phyloP scores from a whole-genome alignment of 2,113 vertebrate genomes.

The Tupaia chinensis region DNA sequence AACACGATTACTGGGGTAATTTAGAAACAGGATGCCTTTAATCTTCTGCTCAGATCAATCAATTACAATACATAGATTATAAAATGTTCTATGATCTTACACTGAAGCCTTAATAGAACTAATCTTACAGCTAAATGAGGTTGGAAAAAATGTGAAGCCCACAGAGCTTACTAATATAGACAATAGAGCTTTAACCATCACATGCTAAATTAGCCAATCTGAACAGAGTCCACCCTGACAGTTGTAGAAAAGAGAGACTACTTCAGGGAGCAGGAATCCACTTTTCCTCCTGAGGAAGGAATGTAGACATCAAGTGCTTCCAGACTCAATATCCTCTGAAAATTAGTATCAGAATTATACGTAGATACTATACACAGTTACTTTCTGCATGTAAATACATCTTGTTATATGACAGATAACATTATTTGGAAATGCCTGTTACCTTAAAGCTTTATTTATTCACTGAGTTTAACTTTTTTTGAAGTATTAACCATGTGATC shows the following conservation, averaged over 20 bases:
- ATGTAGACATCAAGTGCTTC: conserved; percentile 79
- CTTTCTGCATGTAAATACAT: conserved; percentile 14
- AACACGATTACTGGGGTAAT: conserved; percentile 75
- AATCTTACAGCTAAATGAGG: conserved; percentile 69
- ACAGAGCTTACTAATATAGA: conserved; percentile 8
- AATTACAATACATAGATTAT: conserved; percentile 71
- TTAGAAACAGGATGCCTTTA: conserved; percentile 80
- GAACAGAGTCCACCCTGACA: conserved; percentile 41
- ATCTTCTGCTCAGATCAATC: conserved; percentile 75
- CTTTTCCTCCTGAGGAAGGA: conserved; percentile 66
- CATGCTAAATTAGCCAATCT: conserved; percentile 35
- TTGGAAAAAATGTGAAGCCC: conserved; percentile 67
- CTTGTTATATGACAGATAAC: not conserved
- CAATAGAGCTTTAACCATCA: conserved; percentile 34
- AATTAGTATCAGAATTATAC: conserved; percentile 18
- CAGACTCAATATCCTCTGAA: conserved; percentile 64
- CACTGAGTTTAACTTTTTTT: conserved; percentile 60
- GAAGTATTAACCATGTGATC: not conserved
- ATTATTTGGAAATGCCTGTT: conserved; percentile 47
- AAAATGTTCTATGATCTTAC: conserved; percentile 61
- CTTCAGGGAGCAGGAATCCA: conserved; percentile 68
- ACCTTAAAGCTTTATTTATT: not conserved
- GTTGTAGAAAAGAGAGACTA: conserved; percentile 59
- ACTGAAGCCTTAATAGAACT: conserved; percentile 66
- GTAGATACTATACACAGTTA: not conserved